Evolutionary conservation across 2,113 vertebrate genomes (phyloP).

Genomic region (Coptodon rendalli): DNA sequence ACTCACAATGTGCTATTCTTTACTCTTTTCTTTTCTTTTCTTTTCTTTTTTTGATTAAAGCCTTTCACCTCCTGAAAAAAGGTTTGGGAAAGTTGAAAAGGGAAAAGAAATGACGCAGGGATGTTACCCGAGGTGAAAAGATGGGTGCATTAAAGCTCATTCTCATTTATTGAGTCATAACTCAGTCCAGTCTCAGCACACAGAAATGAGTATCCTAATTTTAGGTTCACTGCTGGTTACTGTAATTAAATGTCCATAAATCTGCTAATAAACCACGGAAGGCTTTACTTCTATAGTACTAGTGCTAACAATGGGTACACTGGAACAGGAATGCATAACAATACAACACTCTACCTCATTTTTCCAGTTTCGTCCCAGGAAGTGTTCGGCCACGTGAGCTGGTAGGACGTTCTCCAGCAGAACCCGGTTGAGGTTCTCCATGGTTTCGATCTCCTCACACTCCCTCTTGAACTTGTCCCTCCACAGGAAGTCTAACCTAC

Average conservation of each 20-base stretch:
- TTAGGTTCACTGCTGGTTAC: background rate
- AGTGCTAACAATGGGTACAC: background rate
- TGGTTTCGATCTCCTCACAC: constrained; percentile 97
- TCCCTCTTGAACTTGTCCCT: constrained; percentile 99
- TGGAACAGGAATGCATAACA: background rate
- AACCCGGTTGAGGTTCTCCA: constrained; percentile 96
- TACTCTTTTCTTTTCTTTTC: background rate
- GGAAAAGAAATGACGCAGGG: background rate
- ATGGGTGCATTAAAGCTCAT: background rate
- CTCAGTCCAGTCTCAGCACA: background rate
- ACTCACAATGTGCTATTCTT: background rate
- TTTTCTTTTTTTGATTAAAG: background rate
- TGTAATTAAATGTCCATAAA: background rate
- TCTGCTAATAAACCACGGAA: fast-evolving
- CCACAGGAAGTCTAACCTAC: constrained; percentile 99
- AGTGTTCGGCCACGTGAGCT: constrained; percentile 94
- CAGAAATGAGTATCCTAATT: background rate
- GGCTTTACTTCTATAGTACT: background rate
- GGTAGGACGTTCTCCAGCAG: constrained; percentile 95
- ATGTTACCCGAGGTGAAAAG: background rate
- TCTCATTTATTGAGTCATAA: background rate
- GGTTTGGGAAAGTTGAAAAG: background rate
- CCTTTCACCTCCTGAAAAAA: background rate
- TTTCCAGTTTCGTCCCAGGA: constrained; percentile 93
- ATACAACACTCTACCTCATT: constrained; percentile 79